A percentile compares a stretch with the other conserved stretches of the same genome.
phyloP scores from a whole-genome alignment of 2,113 vertebrate species.

The Silurus glanis region DNA sequence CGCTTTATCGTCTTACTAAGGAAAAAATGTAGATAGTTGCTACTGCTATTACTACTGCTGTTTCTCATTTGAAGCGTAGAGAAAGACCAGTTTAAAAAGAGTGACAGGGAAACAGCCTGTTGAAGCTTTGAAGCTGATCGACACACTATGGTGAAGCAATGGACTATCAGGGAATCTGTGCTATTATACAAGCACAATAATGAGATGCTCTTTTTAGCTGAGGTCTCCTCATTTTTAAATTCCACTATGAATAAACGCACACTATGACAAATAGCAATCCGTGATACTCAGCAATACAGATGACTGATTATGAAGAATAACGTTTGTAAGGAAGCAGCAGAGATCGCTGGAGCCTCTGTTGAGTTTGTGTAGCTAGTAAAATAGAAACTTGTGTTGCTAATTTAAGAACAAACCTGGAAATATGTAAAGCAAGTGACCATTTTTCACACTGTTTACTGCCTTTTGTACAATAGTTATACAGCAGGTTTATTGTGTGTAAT shows the following conservation, averaged over 20 bases:
- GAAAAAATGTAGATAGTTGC: neutral
- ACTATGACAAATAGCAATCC: neutral
- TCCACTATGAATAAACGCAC: no score
- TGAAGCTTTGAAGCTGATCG: neutral
- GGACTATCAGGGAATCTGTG: neutral
- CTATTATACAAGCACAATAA: neutral
- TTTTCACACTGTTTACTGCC: neutral
- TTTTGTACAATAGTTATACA: neutral
- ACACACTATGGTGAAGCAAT: neutral
- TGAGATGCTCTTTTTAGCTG: neutral
- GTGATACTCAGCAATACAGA: neutral
- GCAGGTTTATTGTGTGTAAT: no score
- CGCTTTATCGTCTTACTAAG: neutral
- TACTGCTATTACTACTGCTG: neutral
- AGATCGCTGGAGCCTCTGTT: neutral
- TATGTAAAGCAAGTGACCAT: neutral
- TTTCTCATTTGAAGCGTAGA: neutral
- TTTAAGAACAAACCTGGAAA: neutral
- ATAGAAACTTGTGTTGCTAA: neutral
- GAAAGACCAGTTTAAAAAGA: neutral
- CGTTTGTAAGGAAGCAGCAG: neutral
- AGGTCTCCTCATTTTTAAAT: neutral
- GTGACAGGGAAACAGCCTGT: neutral
- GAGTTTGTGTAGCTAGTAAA: neutral
- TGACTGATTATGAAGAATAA: neutral